Evolutionary conservation across 2,888 invertebrate genomes (phyloP).

Genomic region (Creontiades dilutus): DNA sequence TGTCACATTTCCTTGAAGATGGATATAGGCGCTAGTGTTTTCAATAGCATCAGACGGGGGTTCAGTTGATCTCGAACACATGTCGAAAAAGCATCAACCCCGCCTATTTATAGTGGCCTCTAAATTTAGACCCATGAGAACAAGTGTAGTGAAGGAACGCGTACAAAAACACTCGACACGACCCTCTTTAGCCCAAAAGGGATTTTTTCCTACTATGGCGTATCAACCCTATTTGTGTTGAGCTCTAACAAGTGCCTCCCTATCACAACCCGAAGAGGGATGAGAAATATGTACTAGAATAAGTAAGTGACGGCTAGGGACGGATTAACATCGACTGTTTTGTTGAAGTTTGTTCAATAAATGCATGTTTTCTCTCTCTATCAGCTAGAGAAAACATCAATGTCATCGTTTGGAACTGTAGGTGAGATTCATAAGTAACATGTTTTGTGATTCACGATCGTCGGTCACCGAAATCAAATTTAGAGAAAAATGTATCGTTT

Average conservation of each 20-base stretch:
- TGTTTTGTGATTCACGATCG: too few relatives aligned
- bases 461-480: too few relatives aligned
- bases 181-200: background rate
- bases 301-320: too few relatives aligned
- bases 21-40: conserved; percentile 42
- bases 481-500: too few relatives aligned
- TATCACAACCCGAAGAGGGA: conserved; percentile 40
- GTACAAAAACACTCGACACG: conserved; percentile 43
- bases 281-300: conserved; percentile 10
- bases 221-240: conserved; percentile 59
- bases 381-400: too few relatives aligned
- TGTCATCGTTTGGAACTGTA: too few relatives aligned
- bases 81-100: conserved; percentile 52
- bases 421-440: too few relatives aligned
- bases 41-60: conserved; percentile 46
- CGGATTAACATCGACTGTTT: too few relatives aligned
- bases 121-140: conserved; percentile 64
- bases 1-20: background rate
- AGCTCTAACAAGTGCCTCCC: conserved; percentile 57
- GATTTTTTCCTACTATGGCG: background rate
- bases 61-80: conserved; percentile 66
- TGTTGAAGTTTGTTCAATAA: too few relatives aligned
- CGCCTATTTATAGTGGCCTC: conserved; percentile 43
- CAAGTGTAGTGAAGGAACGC: conserved; percentile 53
- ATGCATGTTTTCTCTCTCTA: too few relatives aligned